Evolutionary conservation across 2,113 vertebrate genomes (phyloP), one percentile per base, ranked within the genome.

Genomic region (Odocoileus hemionus): DNA sequence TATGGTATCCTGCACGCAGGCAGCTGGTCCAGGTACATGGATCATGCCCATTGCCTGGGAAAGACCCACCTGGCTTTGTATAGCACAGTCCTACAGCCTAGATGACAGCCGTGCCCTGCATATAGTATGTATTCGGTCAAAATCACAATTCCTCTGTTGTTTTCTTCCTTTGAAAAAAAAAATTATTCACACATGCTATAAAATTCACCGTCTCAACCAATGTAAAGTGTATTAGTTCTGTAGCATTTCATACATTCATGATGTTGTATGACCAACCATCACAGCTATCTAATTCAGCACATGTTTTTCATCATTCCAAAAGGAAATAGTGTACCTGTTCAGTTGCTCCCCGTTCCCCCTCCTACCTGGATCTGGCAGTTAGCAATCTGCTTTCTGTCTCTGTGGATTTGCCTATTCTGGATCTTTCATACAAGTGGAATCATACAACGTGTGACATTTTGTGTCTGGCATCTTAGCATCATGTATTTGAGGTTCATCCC

Each of bases 1-100:
- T 8, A 2, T 7, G 2, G 67, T 3, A 1, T n/a, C 76, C 21
- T 39, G 45, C 21, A 13, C 12, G 14, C 4, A 3, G 78, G 45
- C 4, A 16, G n/a, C 28, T 6, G 45, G 23, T 76, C 52, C 61
- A 6, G 25, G 14, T 15, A 2, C 33, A 15, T 0, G 3, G 21
- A 25, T 6, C 7, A 8, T 14, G 19, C n/a, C 1, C 45, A 39
- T 15, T 2, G 17, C 16, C 80, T 28, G 61, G 28, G 43, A 8
- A 28, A 47, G 60, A 54, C 83, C 45, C 14, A 7, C 23, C 23
- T 3, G 25, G 58, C n/a, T 25, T 50, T 30, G 23, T 13, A 5
- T 21, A 14, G 28, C 70, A 10, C 1, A 45, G 30, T 36, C 23
- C 28, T 39, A 30, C 45, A 45, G 45, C 39, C 70, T 60, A 26